These are phyloP conservation scores for Mastacembelus armatus DNA, from an alignment of 2,797 vertebrate species.

Conservation along the genomic window DNA sequence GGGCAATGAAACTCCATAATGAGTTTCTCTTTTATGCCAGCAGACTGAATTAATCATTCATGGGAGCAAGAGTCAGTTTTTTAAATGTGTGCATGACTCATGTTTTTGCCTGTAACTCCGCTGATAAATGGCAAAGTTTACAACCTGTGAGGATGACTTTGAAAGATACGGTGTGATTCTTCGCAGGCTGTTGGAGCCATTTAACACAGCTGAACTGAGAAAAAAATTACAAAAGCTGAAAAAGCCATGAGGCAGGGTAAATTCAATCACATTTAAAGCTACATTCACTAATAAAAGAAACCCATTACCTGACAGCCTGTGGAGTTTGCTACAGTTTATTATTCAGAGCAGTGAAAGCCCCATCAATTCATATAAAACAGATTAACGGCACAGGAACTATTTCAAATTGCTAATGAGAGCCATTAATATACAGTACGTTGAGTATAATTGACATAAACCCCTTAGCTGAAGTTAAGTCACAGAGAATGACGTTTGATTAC, in stretches of 20 bases:
- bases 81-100: conserved; percentile 6
- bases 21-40: conserved; percentile 45
- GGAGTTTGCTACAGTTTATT: conserved; percentile 49
- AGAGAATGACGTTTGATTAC: conserved; percentile 55
- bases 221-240: conserved; percentile 12
- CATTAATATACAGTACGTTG: conserved; percentile 56
- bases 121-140: conserved; percentile 51
- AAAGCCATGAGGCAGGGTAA: conserved; percentile 16
- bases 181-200: conserved; percentile 7
- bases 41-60: conserved; percentile 55
- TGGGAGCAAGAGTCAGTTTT: conserved; percentile 17
- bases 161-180: conserved; percentile 10
- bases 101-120: conserved; percentile 31
- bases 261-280: conserved; percentile 53
- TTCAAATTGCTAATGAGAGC: conserved; percentile 57
- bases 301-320: conserved; percentile 56
- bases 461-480: conserved; percentile 52
- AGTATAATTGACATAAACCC: conserved; percentile 55
- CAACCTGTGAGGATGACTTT: conserved; percentile 10
- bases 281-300: conserved; percentile 59
- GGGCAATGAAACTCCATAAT: conserved; percentile 60
- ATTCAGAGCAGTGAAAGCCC: conserved; percentile 47
- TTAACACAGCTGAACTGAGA: conserved; percentile 18
- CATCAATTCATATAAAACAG: conserved; percentile 52
- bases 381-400: conserved; percentile 60